A percentile compares a stretch with the other conserved stretches of the same genome.
These are phyloP conservation scores for Pectinophora gossypiella DNA, from an alignment of 1,140 invertebrate species.

Conservation along the genomic window DNA sequence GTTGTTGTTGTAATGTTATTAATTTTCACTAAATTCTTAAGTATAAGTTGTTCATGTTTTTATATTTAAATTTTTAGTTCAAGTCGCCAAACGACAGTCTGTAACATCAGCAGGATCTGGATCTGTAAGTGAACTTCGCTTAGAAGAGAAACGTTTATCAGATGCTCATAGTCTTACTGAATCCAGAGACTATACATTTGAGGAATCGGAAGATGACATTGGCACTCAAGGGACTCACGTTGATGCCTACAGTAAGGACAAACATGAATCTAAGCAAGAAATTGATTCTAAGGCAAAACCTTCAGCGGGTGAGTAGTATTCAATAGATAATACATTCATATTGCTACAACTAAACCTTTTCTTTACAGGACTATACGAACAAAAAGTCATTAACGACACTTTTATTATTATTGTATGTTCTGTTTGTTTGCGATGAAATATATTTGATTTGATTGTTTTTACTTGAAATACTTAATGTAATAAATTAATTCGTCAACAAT, in stretches of 20 bases:
- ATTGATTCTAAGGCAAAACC: slow-evolving; percentile 31
- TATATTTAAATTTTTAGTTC: slow-evolving; percentile 25
- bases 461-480: no score
- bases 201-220: slow-evolving; percentile 74
- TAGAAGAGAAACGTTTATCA: slow-evolving; percentile 65
- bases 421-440: no score
- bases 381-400: no score
- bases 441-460: background rate
- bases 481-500: no score
- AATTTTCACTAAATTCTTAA: background rate
- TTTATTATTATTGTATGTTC: no score
- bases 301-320: slow-evolving; percentile 21
- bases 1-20: background rate
- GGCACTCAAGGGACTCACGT: slow-evolving; percentile 57
- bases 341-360: no score
- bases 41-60: background rate
- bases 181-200: slow-evolving; percentile 72
- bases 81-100: slow-evolving; percentile 53
- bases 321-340: background rate
- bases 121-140: slow-evolving; percentile 52
- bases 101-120: slow-evolving; percentile 63
- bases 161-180: slow-evolving; percentile 71
- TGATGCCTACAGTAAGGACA: slow-evolving; percentile 46
- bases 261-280: slow-evolving; percentile 40
- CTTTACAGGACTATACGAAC: no score